Conservation (phyloP, 2,113 vertebrate species). For the Nymphicus hollandicus region DNA sequence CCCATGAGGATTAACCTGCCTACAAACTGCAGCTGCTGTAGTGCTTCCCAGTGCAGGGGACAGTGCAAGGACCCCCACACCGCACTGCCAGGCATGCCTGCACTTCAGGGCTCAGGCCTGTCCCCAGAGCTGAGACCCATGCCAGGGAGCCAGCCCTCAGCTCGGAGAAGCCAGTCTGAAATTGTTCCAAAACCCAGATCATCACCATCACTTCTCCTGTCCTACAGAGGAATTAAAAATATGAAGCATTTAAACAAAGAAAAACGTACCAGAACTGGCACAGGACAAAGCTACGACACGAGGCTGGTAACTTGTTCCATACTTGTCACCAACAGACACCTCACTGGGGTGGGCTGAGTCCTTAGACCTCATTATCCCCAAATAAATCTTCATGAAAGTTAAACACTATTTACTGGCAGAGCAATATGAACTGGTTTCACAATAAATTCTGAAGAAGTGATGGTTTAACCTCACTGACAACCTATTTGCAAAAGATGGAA, state of each 20-base stretch:
- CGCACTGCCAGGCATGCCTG: accelerated
- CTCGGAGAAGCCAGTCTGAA: accelerated
- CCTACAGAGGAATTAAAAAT: not conserved
- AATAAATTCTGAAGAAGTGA: not conserved
- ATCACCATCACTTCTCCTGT: not conserved
- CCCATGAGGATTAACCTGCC: not conserved
- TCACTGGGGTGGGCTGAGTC: not conserved
- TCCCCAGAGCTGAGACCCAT: accelerated
- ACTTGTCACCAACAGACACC: not conserved
- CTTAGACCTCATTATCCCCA: not conserved
- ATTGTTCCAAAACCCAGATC: not conserved
- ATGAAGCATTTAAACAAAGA: not conserved
- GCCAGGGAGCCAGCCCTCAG: not conserved
- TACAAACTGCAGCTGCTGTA: not conserved
- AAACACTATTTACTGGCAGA: not conserved
- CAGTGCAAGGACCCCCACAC: accelerated
- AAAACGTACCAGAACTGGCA: not conserved
- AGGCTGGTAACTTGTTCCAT: not conserved
- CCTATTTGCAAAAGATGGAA: not conserved
- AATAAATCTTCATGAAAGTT: not conserved
- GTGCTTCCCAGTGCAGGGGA: accelerated
- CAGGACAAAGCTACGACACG: not conserved
- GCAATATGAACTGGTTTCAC: not conserved
- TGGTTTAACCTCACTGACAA: not conserved
- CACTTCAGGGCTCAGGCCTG: accelerated